Evolutionary conservation across 1,140 invertebrate genomes (phyloP), one percentile per base, ranked within the genome.

Genomic region (Mylabris phalerata): DNA sequence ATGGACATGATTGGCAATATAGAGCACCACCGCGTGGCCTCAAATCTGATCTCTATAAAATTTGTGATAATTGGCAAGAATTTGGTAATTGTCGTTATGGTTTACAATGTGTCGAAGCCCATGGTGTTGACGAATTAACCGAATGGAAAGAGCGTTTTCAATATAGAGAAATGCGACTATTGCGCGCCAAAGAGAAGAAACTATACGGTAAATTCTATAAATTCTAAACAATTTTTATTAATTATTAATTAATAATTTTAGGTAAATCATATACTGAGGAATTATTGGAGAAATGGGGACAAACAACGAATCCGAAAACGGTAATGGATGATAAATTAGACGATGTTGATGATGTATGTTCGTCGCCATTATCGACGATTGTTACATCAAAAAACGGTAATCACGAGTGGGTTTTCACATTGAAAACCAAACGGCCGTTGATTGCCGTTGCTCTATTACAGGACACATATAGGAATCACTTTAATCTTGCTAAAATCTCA

Each of bases 61-160:
- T 85, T 2, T 88, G 86, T 73, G 78, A 80, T 56, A 77, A 74
- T 25, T 83, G 75, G 64, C 66, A 64, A 6, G 77, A 79, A 52
- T 72, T 68, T 42, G 80, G 79, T 26, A 75, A 72, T 25, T 89
- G 87, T 71, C 76, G 83, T 41, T 84, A 85, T 67, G 85, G 84
- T 13, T 77, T 82, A 10, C 85, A 87, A 65, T 89, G 87, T 73
- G 82, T 86, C n/a, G 81, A 86, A 69, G 88, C 88, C 3, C 88
- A 90, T 69, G 85, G 85, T 10, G 69, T 78, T 50, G 84, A 85
- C 49, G 88, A 90, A 70, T 71, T 90, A 6, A 74, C 78, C 9
- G 87, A 90, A 76, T 90, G 88, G 88, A 81, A 84, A 65, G 82
- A 87, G 64, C 75, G 87, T 48, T 87, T 85, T 68, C 80, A 84